Evolutionary conservation across 2,888 invertebrate species (phyloP).

Genomic region (Hydraecia micacea): DNA sequence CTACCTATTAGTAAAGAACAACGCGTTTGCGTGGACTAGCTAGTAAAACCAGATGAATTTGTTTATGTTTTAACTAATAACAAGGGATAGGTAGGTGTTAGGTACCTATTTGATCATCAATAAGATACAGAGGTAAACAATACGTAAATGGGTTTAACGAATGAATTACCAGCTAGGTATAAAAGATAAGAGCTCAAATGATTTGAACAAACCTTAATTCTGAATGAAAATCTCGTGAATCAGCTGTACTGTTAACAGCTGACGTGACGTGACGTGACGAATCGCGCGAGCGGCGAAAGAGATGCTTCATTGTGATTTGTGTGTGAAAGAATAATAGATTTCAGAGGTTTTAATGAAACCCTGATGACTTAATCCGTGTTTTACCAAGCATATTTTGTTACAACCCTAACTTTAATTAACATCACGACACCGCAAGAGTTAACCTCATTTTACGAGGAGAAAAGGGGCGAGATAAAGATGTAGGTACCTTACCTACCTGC

Average conservation of each 20-base stretch:
- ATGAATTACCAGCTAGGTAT: conserved; percentile 1
- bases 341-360: conserved; percentile 8
- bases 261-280: conserved; percentile 35
- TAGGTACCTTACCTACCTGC: conserved; percentile 11
- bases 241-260: conserved; percentile 49
- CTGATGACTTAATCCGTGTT: neutral
- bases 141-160: neutral
- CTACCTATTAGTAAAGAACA: neutral
- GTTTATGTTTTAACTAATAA: neutral
- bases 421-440: conserved; percentile 45
- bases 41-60: conserved; percentile 4
- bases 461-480: conserved; percentile 36
- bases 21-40: neutral
- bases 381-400: conserved; percentile 6
- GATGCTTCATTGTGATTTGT: neutral
- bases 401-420: conserved; percentile 54
- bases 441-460: conserved; percentile 30
- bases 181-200: conserved; percentile 1
- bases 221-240: conserved; percentile 26
- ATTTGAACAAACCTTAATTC: conserved; percentile 11
- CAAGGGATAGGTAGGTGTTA: neutral
- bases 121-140: conserved; percentile 10
- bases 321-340: neutral
- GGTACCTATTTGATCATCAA: conserved; percentile 3
- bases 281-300: neutral